Conservation (phyloP, 23 tunicate genomes). For the Oikopleura dioica region DNA sequence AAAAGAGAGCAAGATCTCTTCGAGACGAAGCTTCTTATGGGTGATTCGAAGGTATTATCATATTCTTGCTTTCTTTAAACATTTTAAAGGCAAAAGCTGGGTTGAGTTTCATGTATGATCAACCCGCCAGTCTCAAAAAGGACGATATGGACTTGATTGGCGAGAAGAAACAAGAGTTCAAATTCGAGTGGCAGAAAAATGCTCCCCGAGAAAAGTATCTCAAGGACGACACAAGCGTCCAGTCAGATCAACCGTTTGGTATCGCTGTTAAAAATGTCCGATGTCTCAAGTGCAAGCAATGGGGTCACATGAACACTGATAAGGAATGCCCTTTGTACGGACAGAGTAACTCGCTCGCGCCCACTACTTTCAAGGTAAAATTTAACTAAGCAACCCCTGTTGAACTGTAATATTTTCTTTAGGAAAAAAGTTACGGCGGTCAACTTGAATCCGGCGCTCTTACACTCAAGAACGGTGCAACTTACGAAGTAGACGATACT, state of each 20-base stretch:
- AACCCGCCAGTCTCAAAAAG: slow-evolving; percentile 66
- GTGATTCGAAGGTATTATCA: too few species aligned
- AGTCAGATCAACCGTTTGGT: slow-evolving; percentile 92
- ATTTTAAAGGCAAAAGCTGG: slow-evolving; percentile 98
- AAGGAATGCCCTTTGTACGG: slow-evolving; percentile 61
- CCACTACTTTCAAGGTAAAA: neutral
- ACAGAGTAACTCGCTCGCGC: neutral
- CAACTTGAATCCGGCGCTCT: neutral
- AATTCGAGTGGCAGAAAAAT: slow-evolving; percentile 95
- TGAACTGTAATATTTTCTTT: neutral
- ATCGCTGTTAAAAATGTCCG: slow-evolving; percentile 80
- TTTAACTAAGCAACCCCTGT: neutral
- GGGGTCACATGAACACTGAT: slow-evolving; percentile 98
- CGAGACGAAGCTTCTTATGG: slow-evolving; percentile 95
- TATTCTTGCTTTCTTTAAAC: too few species aligned
- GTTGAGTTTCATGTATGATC: slow-evolving; percentile 96
- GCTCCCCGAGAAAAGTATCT: slow-evolving; percentile 91
- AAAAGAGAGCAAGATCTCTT: slow-evolving; percentile 85
- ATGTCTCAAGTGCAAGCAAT: slow-evolving; percentile 89
- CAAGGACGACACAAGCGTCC: slow-evolving; percentile 52
- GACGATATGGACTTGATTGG: neutral
- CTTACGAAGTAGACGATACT: too few species aligned
- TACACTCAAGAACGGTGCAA: too few species aligned
- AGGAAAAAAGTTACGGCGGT: neutral
- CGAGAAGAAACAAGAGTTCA: slow-evolving; percentile 29